phyloP scores from a whole-genome alignment of 2,797 vertebrate genomes.

The Pipistrellus pipistrellus region DNA sequence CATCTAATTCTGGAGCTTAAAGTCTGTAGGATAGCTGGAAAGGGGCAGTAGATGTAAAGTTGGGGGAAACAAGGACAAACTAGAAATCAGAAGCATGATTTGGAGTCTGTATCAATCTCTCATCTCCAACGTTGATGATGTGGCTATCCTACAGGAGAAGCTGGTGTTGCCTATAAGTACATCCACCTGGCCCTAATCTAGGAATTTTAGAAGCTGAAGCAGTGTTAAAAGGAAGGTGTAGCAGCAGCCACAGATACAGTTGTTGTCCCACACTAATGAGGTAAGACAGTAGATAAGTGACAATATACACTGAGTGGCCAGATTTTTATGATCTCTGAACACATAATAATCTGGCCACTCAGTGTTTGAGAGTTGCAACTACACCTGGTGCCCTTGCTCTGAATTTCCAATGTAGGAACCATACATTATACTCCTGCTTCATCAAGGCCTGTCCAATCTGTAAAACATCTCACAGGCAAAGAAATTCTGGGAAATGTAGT shows the following conservation, averaged over 20 bases:
- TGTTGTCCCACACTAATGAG: background rate
- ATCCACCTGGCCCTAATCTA: background rate
- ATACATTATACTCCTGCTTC: background rate
- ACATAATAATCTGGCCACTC: too few species aligned
- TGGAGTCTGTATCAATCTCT: background rate
- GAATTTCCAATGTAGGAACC: background rate
- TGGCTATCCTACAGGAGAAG: background rate
- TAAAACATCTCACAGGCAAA: background rate
- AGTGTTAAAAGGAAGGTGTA: background rate
- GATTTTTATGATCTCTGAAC: too few species aligned
- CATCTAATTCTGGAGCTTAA: background rate
- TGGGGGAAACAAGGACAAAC: background rate
- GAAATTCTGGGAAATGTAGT: constrained; percentile 31
- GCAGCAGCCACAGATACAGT: background rate
- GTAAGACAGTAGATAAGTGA: background rate
- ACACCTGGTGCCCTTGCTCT: background rate
- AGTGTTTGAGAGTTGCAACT: background rate
- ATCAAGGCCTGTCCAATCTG: background rate
- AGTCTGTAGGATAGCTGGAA: background rate
- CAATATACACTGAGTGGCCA: too few species aligned
- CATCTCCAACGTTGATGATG: background rate
- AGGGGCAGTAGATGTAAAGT: background rate
- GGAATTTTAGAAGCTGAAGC: background rate
- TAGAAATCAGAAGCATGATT: background rate
- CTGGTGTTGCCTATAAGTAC: background rate